A percentile compares a stretch with the other conserved stretches of the same genome.
Conservation (phyloP, 2,113 vertebrate species). For the Callaeas wilsoni region DNA sequence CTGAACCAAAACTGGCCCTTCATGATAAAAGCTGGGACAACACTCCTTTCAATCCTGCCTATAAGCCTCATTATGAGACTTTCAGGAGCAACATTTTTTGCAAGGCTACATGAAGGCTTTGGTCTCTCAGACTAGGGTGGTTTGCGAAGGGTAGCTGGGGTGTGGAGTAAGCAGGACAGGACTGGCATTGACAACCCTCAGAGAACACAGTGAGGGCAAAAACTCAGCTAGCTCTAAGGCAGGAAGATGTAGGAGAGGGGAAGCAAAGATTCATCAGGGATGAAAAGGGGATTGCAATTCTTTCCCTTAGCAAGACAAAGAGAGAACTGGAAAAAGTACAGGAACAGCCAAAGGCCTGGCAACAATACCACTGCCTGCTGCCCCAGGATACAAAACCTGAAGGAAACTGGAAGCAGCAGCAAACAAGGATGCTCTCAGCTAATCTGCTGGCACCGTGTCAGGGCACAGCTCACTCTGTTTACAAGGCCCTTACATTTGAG, state of each 20-base stretch:
- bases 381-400: background rate
- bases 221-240: background rate
- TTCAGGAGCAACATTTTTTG: background rate
- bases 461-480: background rate
- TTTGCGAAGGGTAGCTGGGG: background rate
- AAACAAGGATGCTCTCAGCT: background rate
- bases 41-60: background rate
- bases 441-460: background rate
- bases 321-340: background rate
- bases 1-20: background rate
- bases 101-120: background rate
- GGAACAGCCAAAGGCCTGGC: background rate
- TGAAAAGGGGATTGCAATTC: background rate
- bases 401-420: background rate
- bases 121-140: background rate
- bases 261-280: background rate
- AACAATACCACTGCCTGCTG: background rate
- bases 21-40: background rate
- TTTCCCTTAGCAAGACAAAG: background rate
- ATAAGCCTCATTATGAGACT: accelerated
- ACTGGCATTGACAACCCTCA: background rate
- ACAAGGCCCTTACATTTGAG: background rate
- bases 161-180: accelerated
- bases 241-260: background rate
- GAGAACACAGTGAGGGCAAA: background rate